Percentiles rank a stretch among this genome's conserved stretches.
Conservation (phyloP, 37 sponge, comb jelly and placozoan species). For the Ianthella basta region DNA sequence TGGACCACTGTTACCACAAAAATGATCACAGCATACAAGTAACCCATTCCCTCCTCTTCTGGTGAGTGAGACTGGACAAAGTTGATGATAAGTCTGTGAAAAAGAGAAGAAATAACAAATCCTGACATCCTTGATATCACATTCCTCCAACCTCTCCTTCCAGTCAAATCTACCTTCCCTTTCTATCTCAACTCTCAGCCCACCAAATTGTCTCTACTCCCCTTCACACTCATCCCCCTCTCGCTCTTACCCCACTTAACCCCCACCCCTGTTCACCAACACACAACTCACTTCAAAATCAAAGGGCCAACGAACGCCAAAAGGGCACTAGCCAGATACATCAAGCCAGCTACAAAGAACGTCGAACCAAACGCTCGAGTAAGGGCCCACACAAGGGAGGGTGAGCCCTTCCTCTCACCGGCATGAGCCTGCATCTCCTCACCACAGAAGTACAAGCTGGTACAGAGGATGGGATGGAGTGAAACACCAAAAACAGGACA, state of each 20-base stretch:
- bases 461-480: neutral
- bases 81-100: slow-evolving; percentile 57
- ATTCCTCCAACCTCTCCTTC: too few relatives aligned
- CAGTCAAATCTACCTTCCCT: too few relatives aligned
- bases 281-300: slow-evolving; percentile 43
- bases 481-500: too few relatives aligned
- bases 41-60: slow-evolving; percentile 72
- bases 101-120: neutral
- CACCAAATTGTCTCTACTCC: too few relatives aligned
- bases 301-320: slow-evolving; percentile 31
- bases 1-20: slow-evolving; percentile 67
- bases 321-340: slow-evolving; percentile 27
- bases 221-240: too few relatives aligned
- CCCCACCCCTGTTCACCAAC: neutral
- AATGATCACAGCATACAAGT: slow-evolving; percentile 68
- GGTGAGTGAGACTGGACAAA: slow-evolving; percentile 33
- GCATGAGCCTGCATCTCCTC: too few relatives aligned
- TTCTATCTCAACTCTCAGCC: too few relatives aligned
- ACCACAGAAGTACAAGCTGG: neutral
- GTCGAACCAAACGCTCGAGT: slow-evolving; percentile 21
- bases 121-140: too few relatives aligned
- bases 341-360: slow-evolving; percentile 2
- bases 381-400: slow-evolving; percentile 39
- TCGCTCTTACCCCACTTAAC: too few relatives aligned
- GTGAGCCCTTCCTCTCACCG: neutral